Evolutionary conservation across 2,797 vertebrate genomes (phyloP).

Genomic region (Ctenochaetus hawaiiensis): DNA sequence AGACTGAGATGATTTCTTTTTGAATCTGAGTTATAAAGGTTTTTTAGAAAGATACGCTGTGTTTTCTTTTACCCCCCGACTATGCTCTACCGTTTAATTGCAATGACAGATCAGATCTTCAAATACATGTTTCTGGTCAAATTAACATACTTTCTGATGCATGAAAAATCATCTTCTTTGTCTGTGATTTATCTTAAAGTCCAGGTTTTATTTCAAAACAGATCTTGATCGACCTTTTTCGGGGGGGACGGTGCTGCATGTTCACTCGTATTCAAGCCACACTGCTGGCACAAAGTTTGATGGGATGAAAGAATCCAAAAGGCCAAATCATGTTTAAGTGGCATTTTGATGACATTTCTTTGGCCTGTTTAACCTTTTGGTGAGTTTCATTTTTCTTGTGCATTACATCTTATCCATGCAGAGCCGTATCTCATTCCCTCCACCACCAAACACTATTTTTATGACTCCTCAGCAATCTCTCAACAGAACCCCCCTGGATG

Average conservation of each 20-base stretch:
- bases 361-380: constrained; percentile 85
- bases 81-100: background rate
- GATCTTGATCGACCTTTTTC: constrained; percentile 76
- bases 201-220: constrained; percentile 51
- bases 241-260: constrained; percentile 27
- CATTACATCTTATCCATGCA: constrained; percentile 73
- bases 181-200: constrained; percentile 45
- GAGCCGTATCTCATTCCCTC: constrained; percentile 62
- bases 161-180: constrained; percentile 10
- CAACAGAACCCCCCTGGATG: constrained; percentile 16
- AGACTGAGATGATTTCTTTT: constrained; percentile 13
- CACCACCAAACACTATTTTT: constrained; percentile 42
- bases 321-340: constrained; percentile 84
- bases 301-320: constrained; percentile 81
- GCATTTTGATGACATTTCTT: constrained; percentile 87
- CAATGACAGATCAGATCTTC: constrained; percentile 7
- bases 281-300: constrained; percentile 69
- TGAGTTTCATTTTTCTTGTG: constrained; percentile 74
- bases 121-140: constrained; percentile 1
- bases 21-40: background rate
- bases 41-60: background rate
- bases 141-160: constrained; percentile 22
- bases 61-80: background rate
- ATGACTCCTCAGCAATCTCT: constrained; percentile 37
- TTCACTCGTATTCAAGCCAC: constrained; percentile 65